Evolutionary conservation across 2,113 vertebrate genomes (phyloP).

Genomic region (Ammodramus savannarum): DNA sequence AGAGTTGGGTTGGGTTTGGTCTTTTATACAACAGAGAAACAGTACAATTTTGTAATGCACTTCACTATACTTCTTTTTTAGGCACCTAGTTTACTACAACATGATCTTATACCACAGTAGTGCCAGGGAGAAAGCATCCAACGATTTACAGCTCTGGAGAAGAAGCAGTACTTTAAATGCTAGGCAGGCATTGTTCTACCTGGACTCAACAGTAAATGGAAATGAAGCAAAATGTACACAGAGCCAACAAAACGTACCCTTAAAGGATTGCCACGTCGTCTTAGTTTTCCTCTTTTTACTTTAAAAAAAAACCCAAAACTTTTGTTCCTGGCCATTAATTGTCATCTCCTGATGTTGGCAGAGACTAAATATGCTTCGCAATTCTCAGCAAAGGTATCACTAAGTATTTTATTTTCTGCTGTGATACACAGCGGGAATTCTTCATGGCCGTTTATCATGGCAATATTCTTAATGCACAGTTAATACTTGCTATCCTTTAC

Average conservation of each 20-base stretch:
- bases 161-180: not conserved
- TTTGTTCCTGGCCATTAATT: not conserved
- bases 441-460: not conserved
- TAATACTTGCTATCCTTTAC: not conserved
- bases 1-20: not conserved
- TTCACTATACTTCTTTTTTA: not conserved
- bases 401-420: not conserved
- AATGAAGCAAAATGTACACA: not conserved
- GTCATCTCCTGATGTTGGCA: not conserved
- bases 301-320: not conserved
- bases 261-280: not conserved
- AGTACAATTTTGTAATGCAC: not conserved
- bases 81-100: not conserved
- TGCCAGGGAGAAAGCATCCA: not conserved
- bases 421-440: not conserved
- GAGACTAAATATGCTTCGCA: not conserved
- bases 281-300: not conserved
- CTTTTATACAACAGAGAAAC: not conserved
- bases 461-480: accelerated
- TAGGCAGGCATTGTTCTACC: not conserved
- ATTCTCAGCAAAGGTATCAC: not conserved
- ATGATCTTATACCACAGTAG: not conserved
- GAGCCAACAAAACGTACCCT: not conserved
- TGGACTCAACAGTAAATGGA: not conserved
- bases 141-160: not conserved